Evolutionary conservation across 2,113 vertebrate genomes (phyloP), one percentile per base, ranked within the genome.

Genomic region (Calyptommatus sinebrachiatus): DNA sequence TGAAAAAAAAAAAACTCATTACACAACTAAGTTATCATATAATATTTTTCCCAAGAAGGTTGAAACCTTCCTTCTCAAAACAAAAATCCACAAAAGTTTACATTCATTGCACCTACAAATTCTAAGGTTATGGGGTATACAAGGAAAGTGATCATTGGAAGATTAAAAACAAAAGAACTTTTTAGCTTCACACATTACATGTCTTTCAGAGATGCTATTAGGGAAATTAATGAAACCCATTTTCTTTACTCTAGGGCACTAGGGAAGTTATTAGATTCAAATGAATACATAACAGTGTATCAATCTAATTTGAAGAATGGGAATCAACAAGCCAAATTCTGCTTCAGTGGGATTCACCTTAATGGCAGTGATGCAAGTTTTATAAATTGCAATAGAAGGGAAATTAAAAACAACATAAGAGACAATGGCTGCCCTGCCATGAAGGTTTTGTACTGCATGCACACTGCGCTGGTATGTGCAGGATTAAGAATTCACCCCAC

Each of bases 221-320:
- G 86, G 77, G 81, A 93, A 93, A 91, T 92, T 92, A 93, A 90
- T 92, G 85, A 90, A 92, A 90, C 82, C 48, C 76, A 88, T 89
- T 93, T 93, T 90, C 85, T 91, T 90, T 92, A 92, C 85, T 92
- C 85, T 89, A 24, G 85, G 88, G 83, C 83, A 89, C 84, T 85
- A 83, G 82, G 85, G 93, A 91, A 94, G 80, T 85, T 89, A 93
- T 92, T 94, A 90, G 85, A 91, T 91, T 89, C 81, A 83, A 92
- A 92, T 86, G 82, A 92, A 90, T 87, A 82, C 87, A 91, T 91
- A 93, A 86, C 86, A 91, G 79, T 91, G 78, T 76, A 91, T 92
- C 90, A 91, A 88, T 92, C 90, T 91, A 90, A 93, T 93, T 92
- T 94, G 84, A 91, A 92, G 88, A 90, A 86, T 85, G 84, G 84